Conservation (phyloP, 2,888 invertebrate species). For the Listrodromus nycthemerus region DNA sequence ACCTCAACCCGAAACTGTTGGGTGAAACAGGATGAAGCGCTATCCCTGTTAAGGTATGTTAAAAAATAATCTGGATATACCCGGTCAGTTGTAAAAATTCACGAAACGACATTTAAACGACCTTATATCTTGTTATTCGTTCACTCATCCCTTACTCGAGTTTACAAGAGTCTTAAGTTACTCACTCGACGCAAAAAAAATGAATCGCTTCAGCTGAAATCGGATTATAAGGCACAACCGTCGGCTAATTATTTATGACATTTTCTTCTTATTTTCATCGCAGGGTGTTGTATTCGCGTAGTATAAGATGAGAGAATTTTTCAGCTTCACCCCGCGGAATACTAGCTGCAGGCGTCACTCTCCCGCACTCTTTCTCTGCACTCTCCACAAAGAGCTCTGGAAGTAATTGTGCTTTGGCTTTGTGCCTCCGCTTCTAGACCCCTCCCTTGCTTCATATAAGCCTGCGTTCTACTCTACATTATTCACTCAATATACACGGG, state of each 20-base stretch:
- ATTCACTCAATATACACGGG: conserved; percentile 56
- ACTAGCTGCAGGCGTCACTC: conserved; percentile 30
- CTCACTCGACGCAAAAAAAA: neutral
- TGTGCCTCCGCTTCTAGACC: conserved; percentile 48
- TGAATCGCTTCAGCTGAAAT: conserved; percentile 1
- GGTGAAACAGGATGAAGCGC: neutral
- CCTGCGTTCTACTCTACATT: conserved; percentile 51
- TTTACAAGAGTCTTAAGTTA: neutral
- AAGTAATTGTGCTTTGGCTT: conserved; percentile 67
- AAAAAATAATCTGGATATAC: neutral
- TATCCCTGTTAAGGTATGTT: neutral
- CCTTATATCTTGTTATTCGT: neutral
- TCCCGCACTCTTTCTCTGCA: conserved; percentile 4
- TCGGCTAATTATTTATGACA: conserved; percentile 30
- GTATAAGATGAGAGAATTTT: conserved; percentile 58
- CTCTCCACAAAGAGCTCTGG: conserved; percentile 55
- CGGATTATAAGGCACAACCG: conserved; percentile 8
- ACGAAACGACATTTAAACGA: neutral
- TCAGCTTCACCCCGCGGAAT: conserved; percentile 34
- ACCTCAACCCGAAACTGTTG: neutral
- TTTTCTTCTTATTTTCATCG: neutral
- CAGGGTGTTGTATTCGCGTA: conserved; percentile 7
- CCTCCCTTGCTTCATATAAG: conserved; percentile 47
- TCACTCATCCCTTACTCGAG: neutral
- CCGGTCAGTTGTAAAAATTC: neutral